These are phyloP conservation scores for Branchellion lobata DNA, from an alignment of 2,888 invertebrate genomes.

Conservation along the genomic window DNA sequence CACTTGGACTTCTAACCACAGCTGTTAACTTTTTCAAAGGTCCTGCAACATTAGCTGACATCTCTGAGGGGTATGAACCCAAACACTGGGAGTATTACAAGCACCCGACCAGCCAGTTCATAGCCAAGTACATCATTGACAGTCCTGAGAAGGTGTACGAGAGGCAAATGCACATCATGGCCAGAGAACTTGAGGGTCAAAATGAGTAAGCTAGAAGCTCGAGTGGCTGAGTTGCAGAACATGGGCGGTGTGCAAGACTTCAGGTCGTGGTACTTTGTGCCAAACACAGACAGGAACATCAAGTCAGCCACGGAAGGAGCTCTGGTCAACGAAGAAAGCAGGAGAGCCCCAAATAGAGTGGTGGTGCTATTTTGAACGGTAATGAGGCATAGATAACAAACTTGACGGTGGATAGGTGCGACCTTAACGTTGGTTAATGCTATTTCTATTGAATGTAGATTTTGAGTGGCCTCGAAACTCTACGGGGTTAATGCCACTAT, in stretches of 20 bases:
- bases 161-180: conserved; percentile 72
- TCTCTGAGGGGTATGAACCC: conserved; percentile 80
- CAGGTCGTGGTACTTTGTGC: conserved; percentile 78
- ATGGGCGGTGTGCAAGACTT: conserved; percentile 71
- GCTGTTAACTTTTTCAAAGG: conserved; percentile 65
- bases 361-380: no score
- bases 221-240: conserved; percentile 70
- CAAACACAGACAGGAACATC: conserved; percentile 57
- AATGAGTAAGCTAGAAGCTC: conserved; percentile 67
- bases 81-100: conserved; percentile 80
- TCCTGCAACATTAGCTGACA: conserved; percentile 76
- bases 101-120: conserved; percentile 74
- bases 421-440: no score
- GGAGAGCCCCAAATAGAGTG: not conserved
- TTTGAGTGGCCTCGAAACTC: no score
- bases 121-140: conserved; percentile 70
- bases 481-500: no score
- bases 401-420: no score
- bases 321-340: not conserved
- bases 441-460: no score
- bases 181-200: conserved; percentile 75
- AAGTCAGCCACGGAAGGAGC: conserved; percentile 5
- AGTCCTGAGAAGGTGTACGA: conserved; percentile 81
- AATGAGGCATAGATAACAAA: no score
- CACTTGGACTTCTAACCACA: conserved; percentile 52